Percentiles rank a stretch among this genome's conserved stretches.
Conservation (phyloP, 2,797 vertebrate genomes). For the Enteromius treurensis region DNA sequence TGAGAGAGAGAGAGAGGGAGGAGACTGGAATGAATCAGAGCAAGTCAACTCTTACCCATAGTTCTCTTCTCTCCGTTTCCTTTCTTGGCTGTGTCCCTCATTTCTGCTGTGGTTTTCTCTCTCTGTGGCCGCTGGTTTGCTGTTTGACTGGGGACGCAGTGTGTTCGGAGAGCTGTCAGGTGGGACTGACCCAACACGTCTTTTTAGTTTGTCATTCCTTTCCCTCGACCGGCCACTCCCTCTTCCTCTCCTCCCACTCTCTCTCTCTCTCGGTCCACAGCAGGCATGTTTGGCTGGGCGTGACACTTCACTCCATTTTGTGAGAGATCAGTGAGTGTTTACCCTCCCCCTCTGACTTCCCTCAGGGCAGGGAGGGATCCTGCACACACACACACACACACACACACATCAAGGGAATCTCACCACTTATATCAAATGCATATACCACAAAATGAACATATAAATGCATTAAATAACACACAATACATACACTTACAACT, state of each 20-base stretch:
- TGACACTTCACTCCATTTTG: slow-evolving; percentile 63
- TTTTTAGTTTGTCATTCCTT: slow-evolving; percentile 65
- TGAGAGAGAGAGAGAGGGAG: background rate
- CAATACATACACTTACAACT: too few species aligned
- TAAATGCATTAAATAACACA: background rate
- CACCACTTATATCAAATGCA: background rate
- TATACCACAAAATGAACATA: background rate
- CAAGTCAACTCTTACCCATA: slow-evolving; percentile 69
- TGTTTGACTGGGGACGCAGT: slow-evolving; percentile 28
- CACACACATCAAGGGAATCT: background rate
- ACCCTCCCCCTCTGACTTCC: slow-evolving; percentile 55
- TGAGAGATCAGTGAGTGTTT: background rate
- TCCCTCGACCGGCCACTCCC: slow-evolving; percentile 72
- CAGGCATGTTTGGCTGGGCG: slow-evolving; percentile 73
- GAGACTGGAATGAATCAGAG: slow-evolving; percentile 32
- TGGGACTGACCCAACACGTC: slow-evolving; percentile 63
- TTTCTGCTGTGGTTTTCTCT: slow-evolving; percentile 58
- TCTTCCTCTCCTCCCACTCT: slow-evolving; percentile 50
- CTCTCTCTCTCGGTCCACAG: background rate
- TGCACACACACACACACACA: background rate
- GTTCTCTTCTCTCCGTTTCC: slow-evolving; percentile 73
- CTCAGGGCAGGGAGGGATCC: slow-evolving; percentile 53
- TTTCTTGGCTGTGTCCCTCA: slow-evolving; percentile 78
- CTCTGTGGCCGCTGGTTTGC: background rate
- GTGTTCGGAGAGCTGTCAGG: slow-evolving; percentile 46